Conservation (phyloP, 2,888 invertebrate species). For the Cyaniris semiargus region DNA sequence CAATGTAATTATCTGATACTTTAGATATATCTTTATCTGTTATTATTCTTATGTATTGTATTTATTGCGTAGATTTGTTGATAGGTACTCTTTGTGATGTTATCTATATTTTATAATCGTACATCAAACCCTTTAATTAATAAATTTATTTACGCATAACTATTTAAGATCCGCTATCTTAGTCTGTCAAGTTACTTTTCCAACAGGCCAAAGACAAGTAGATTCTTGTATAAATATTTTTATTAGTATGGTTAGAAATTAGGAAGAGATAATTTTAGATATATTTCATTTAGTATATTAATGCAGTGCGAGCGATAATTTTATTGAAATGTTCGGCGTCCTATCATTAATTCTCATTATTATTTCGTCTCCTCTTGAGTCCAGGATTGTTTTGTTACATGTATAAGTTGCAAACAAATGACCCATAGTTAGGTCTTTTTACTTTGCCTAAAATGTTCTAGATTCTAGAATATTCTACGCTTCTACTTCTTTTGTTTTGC, state of each 20-base stretch:
- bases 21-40: conserved; percentile 7
- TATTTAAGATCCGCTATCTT: too few relatives aligned
- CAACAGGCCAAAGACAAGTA: too few relatives aligned
- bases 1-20: background rate
- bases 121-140: background rate
- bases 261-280: too few relatives aligned
- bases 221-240: too few relatives aligned
- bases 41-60: background rate
- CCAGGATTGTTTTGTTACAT: background rate
- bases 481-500: background rate
- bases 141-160: background rate
- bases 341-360: too few relatives aligned
- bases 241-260: too few relatives aligned
- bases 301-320: too few relatives aligned
- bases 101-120: background rate
- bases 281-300: too few relatives aligned
- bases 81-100: background rate
- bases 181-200: too few relatives aligned
- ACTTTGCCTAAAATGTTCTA: background rate
- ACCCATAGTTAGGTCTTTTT: too few relatives aligned
- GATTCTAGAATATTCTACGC: background rate
- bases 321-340: background rate
- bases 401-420: too few relatives aligned
- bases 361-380: too few relatives aligned
- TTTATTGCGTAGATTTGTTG: background rate